Evolutionary conservation across 1,140 invertebrate genomes (phyloP).

Genomic region (Drosophila insularis): DNA sequence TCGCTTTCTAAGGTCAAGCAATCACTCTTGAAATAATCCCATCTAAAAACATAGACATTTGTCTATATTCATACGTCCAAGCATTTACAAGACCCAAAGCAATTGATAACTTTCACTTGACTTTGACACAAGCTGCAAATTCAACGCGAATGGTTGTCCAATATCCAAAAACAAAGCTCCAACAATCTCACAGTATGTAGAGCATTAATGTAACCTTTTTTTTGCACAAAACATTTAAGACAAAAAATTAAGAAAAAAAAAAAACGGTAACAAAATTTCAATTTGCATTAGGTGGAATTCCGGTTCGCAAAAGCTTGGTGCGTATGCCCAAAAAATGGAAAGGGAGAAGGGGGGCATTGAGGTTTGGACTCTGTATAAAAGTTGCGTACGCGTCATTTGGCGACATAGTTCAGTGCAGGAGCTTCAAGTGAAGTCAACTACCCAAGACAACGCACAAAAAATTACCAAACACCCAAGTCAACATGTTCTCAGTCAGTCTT

Average conservation of each 20-base stretch:
- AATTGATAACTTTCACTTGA: conserved; percentile 59
- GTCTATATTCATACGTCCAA: too few relatives aligned
- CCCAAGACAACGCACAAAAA: conserved; percentile 19
- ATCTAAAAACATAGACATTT: too few relatives aligned
- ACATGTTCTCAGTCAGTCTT: conserved; percentile 75
- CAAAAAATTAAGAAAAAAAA: too few relatives aligned
- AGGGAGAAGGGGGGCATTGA: conserved; percentile 32
- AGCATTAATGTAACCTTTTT: conserved; percentile 45
- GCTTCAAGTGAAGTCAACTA: conserved; percentile 58
- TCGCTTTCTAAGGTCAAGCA: too few relatives aligned
- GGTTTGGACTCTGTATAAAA: conserved; percentile 67
- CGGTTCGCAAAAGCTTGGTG: conserved; percentile 55
- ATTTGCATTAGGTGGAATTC: conserved; percentile 70
- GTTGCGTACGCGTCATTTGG: conserved; percentile 66
- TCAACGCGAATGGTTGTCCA: neutral
- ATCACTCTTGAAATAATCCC: too few relatives aligned
- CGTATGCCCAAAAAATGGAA: conserved; percentile 23
- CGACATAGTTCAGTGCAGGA: conserved; percentile 79
- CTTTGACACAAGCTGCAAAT: conserved; percentile 24
- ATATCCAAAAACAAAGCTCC: conserved; percentile 33
- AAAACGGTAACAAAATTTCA: conserved; percentile 24
- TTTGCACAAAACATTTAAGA: neutral
- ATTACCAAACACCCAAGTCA: conserved; percentile 29
- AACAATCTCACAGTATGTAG: conserved; percentile 32
- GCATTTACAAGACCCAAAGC: neutral